These are phyloP conservation scores for Athripsodes cinereus DNA, from an alignment of 2,888 invertebrate species.

Conservation along the genomic window DNA sequence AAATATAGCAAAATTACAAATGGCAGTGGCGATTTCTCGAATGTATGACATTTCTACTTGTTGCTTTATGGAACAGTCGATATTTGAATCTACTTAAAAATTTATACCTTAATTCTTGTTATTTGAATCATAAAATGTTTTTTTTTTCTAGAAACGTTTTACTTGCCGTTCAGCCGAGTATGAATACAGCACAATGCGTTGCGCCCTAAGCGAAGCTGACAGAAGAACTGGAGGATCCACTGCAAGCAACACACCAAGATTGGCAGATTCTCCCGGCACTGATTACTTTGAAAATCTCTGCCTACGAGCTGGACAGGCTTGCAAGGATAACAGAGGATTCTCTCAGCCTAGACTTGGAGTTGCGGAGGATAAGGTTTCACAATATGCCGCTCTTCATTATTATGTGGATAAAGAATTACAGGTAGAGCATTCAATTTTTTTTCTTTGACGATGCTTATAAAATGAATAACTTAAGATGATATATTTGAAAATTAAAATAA, in stretches of 20 bases:
- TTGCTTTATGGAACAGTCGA: too few relatives aligned
- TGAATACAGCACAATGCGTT: constrained; percentile 88
- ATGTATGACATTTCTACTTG: too few relatives aligned
- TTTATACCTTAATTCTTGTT: too few relatives aligned
- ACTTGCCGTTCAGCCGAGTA: constrained; percentile 89
- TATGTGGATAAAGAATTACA: constrained; percentile 91
- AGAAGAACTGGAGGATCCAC: constrained; percentile 53
- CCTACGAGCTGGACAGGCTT: constrained; percentile 80
- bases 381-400: constrained; percentile 86
- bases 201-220: constrained; percentile 86
- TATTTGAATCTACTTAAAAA: too few relatives aligned
- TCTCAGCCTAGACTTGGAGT: constrained; percentile 81
- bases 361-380: constrained; percentile 85
- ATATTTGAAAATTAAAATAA: not conserved
- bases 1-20: too few relatives aligned
- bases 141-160: constrained; percentile 67
- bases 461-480: too few relatives aligned
- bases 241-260: constrained; percentile 67
- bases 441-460: too few relatives aligned
- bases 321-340: constrained; percentile 75
- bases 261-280: constrained; percentile 72
- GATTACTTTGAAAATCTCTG: constrained; percentile 70
- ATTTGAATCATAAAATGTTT: not conserved
- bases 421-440: constrained; percentile 39
- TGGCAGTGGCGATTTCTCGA: too few relatives aligned